Evolutionary conservation across 2,888 invertebrate species (phyloP), one percentile per base, ranked within the genome.

Genomic region (Rhogogaster chlorosoma): DNA sequence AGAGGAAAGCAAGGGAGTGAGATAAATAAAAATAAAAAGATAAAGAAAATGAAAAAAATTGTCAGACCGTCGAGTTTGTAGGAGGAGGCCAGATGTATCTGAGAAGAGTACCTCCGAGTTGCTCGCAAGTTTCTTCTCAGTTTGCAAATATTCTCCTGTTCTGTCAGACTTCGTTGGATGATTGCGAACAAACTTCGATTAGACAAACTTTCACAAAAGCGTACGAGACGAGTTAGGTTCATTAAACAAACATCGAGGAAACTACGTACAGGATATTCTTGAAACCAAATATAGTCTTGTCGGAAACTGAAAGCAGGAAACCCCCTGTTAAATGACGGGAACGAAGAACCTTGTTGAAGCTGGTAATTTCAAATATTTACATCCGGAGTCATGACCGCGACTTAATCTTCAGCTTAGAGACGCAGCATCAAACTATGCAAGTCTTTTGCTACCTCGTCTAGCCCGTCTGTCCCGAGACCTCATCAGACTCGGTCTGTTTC

Each of bases 401-500:
- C 80, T 61, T 80, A 57, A 80, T 80, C 26, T 26, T 15, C 6
- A 53, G 26, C 80, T 61, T 22, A 73, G 45, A 84, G 75, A 57
- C 42, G 53, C 36, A 53, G 61, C n/a, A 57, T 57, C 42, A 61
- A 36, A 73, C 57, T 73, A 57, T 70, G n/a, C 45, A 18, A 29
- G 29, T 29, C 29, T 77, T 77, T 53, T 77, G 49, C 83, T 32
- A 45, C 67, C 70, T 70, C 6, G 82, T 82, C 85, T 71, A 78
- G 77, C 78, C 78, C 10, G 49, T 61, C 70, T 71, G 70, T 83
- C 32, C 78, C 22, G 32, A 70, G 78, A 15, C 32, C 38, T 82
- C 85, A 78, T 85, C 85, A 85, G 85, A 15, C 85, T 67, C 67
- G 12, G 70, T 84, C 84, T 84, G 85, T 82, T 57, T 78, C 84